Conservation (phyloP, 2,797 vertebrate species). For the Harpagifer antarcticus region DNA sequence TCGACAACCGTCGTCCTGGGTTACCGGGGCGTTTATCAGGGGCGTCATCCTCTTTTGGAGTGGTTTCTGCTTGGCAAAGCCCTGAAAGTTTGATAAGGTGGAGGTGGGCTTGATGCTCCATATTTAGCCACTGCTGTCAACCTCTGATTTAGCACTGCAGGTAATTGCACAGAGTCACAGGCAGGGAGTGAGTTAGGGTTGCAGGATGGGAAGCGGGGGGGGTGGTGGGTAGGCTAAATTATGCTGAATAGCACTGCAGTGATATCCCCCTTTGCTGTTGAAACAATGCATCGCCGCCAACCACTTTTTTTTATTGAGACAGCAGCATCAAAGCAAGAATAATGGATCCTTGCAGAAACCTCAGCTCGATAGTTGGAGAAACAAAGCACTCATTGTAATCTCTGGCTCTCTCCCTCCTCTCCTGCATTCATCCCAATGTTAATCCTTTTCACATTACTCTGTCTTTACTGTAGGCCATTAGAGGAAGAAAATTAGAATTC, state of each 20-base stretch:
- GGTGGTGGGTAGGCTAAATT: constrained; percentile 47
- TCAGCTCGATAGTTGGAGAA: constrained; percentile 73
- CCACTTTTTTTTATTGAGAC: constrained; percentile 78
- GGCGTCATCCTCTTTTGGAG: constrained; percentile 44
- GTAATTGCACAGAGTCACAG: constrained; percentile 68
- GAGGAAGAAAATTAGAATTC: constrained; percentile 70
- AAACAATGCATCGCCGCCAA: constrained; percentile 76
- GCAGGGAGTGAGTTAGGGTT: constrained; percentile 53
- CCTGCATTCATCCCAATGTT: constrained; percentile 69
- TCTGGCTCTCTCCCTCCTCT: constrained; percentile 60
- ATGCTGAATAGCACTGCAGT: constrained; percentile 76
- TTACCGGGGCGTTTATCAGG: constrained; percentile 66
- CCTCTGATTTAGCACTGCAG: constrained; percentile 72
- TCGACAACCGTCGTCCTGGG: constrained; percentile 59
- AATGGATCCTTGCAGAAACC: constrained; percentile 80
- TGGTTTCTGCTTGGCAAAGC: constrained; percentile 55
- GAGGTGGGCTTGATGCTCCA: constrained; percentile 64
- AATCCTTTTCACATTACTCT: constrained; percentile 80
- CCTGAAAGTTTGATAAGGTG: constrained; percentile 71
- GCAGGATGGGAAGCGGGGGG: constrained; percentile 6
- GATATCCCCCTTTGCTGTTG: constrained; percentile 70
- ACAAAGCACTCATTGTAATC: constrained; percentile 82
- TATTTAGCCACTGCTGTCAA: constrained; percentile 71
- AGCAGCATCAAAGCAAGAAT: constrained; percentile 81
- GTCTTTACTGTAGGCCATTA: constrained; percentile 77